phyloP scores from a whole-genome alignment of 2,888 invertebrate species.

The Clusia tigrina region DNA sequence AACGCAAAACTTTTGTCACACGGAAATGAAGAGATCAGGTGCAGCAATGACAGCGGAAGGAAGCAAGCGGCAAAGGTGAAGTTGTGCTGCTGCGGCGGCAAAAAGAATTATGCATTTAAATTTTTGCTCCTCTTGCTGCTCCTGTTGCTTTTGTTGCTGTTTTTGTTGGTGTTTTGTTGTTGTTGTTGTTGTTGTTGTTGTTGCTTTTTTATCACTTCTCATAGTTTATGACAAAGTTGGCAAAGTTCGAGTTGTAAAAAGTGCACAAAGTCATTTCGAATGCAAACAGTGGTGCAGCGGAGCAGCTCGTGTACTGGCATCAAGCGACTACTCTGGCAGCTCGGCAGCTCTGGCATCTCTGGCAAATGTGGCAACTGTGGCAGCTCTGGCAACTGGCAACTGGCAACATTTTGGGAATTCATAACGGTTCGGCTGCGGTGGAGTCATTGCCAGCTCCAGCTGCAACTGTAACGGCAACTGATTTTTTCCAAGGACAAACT shows the following conservation, averaged over 20 bases:
- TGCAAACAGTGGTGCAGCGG: conserved; percentile 1
- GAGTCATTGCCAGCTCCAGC: background rate
- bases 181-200: background rate
- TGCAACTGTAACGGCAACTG: background rate
- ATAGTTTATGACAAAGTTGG: conserved; percentile 4
- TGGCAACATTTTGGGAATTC: conserved; percentile 1
- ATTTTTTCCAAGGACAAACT: background rate
- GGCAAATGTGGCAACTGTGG: no score
- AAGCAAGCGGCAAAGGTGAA: no score
- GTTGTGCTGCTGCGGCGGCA: no score
- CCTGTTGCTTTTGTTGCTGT: background rate
- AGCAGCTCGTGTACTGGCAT: no score
- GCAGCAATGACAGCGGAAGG: background rate
- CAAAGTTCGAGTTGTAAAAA: conserved; percentile 6
- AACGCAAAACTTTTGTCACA: conserved; percentile 1
- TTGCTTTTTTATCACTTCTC: conserved; percentile 1
- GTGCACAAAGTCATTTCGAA: conserved; percentile 8
- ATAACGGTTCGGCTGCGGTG: no score
- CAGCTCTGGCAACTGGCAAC: background rate
- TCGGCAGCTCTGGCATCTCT: no score
- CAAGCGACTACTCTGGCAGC: no score
- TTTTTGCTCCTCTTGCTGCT: background rate
- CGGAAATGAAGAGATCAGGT: conserved; percentile 1
- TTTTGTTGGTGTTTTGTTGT: background rate
- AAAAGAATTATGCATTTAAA: conserved; percentile 5